Base-by-base conservation (phyloP, 2,113 vertebrate species). In the Piliocolobus tephrosceles region DNA sequence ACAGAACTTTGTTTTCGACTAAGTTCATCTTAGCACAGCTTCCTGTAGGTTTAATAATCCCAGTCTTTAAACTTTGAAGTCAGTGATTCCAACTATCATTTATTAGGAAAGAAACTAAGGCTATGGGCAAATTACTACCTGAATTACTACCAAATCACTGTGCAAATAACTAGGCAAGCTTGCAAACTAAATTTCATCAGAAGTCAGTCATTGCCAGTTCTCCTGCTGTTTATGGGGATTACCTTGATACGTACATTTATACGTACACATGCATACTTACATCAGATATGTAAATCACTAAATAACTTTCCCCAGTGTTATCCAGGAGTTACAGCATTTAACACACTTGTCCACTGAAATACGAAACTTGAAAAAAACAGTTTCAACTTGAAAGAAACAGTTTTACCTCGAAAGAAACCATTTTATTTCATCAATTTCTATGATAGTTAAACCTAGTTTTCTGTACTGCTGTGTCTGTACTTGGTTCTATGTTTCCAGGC, bases 401-500 rank as follows among this genome's bases (percentile, higher is more conserved):
- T 64, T 64, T 35, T 47, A 40, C 75, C 32, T 43, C 72, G 40
- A 89, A 85, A 91, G 40, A 94, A 88, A 82, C 0, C 78, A 50
- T 52, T 91, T 79, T n/a, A 61, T 93, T 57, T 79, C 10, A 66
- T 85, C 61, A 57, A 43, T 70, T 93, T 72, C 68, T 91, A 55
- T 89, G 79, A 91, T 8, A 82, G 45, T 66, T 89, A 91, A 89
- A 52, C n/a, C 68, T 83, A 43, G 81, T 73, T 92, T 79, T 88
- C 82, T 79, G 18, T 88, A 79, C 75, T 64, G 43, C 57, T 92
- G 72, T 23, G 68, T 88, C 88, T 88, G 55, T 38, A 91, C 82
- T 70, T 43, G 66, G 57, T 25, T 91, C 66, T 85, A 57, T 32
- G 97, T 97, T 96, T 87, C 97, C 22, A n/a, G 75, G 95, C 94